Percentiles rank a stretch among this genome's conserved stretches.
phyloP scores from a whole-genome alignment of 2,888 invertebrate species.

The Synanthedon vespiformis region DNA sequence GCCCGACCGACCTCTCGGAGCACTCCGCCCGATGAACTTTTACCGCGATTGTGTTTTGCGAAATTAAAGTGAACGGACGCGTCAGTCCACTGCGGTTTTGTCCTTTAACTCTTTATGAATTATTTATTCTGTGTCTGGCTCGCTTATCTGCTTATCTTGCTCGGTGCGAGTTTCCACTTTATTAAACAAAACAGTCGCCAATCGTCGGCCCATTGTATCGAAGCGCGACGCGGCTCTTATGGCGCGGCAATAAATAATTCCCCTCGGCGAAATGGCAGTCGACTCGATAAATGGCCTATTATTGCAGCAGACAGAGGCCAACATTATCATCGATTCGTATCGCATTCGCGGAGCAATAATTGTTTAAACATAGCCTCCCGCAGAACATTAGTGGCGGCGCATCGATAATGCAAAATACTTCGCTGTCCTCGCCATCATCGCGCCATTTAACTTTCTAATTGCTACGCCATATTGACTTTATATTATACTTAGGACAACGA shows the following conservation, averaged over 20 bases:
- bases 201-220: conserved; percentile 53
- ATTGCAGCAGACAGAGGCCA: conserved; percentile 60
- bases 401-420: conserved; percentile 36
- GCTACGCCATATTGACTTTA: neutral
- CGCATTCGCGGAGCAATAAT: conserved; percentile 58
- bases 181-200: conserved; percentile 51
- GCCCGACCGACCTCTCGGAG: conserved; percentile 8
- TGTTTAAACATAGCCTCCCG: conserved; percentile 61
- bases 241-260: conserved; percentile 61
- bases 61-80: conserved; percentile 22
- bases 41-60: conserved; percentile 27
- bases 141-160: conserved; percentile 40
- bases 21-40: conserved; percentile 24
- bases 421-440: conserved; percentile 3
- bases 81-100: conserved; percentile 36
- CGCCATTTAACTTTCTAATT: neutral
- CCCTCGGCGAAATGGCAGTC: conserved; percentile 46
- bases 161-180: conserved; percentile 46
- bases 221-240: conserved; percentile 47
- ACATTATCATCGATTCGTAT: conserved; percentile 64
- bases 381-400: conserved; percentile 40
- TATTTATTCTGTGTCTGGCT: conserved; percentile 44
- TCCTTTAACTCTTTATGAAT: conserved; percentile 60
- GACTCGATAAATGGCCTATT: conserved; percentile 64
- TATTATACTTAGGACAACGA: too few relatives aligned